These are phyloP conservation scores for Leucania comma DNA, from an alignment of 2,888 invertebrate species.

Conservation along the genomic window DNA sequence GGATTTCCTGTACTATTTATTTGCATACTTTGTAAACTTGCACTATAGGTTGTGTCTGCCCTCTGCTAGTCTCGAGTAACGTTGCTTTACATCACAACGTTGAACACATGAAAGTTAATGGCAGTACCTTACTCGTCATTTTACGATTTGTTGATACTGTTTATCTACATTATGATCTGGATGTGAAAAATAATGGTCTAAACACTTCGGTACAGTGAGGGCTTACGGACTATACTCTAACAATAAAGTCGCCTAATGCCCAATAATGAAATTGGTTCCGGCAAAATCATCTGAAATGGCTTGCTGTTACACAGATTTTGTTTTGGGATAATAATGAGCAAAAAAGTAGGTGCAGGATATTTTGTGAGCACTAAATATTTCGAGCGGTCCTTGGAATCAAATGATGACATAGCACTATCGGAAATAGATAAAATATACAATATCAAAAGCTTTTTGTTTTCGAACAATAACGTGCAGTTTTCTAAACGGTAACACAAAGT, in stretches of 20 bases:
- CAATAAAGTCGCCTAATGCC: background rate
- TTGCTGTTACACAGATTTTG: background rate
- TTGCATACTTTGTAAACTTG: constrained; percentile 3
- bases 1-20: constrained; percentile 22
- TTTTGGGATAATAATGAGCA: background rate
- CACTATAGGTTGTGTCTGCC: background rate
- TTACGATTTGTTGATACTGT: constrained; percentile 3
- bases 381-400: background rate
- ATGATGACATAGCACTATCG: no score
- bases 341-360: background rate
- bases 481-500: constrained; percentile 41
- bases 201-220: background rate
- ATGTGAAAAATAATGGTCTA: background rate
- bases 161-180: background rate
- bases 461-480: constrained; percentile 27
- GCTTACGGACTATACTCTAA: background rate
- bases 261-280: background rate
- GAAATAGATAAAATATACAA: background rate
- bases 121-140: constrained; percentile 9
- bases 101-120: background rate
- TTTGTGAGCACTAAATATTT: background rate
- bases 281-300: background rate
- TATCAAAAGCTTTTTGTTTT: background rate
- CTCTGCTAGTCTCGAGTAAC: no score
- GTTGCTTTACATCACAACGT: background rate